phyloP scores from a whole-genome alignment of 2,797 vertebrate genomes.

The Lophotriccus pileatus region DNA sequence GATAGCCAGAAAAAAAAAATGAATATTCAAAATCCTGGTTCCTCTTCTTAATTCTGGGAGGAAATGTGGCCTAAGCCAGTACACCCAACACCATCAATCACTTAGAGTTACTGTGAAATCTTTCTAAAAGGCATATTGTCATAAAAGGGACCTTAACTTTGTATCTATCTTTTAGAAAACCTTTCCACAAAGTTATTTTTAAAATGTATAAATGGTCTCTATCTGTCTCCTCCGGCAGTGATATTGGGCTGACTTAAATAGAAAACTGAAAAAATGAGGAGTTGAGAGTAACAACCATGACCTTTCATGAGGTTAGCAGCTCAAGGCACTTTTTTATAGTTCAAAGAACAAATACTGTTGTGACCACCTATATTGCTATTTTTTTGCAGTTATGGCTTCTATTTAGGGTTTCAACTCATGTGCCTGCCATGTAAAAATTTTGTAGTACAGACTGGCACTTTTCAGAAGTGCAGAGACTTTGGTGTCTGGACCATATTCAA shows the following conservation, averaged over 20 bases:
- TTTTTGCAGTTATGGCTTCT: neutral
- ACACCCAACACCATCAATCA: slow-evolving; percentile 6
- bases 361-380: neutral
- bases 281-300: neutral
- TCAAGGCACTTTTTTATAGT: neutral
- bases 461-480: neutral
- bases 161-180: neutral
- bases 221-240: neutral
- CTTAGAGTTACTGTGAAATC: neutral
- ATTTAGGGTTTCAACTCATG: neutral
- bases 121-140: neutral
- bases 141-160: neutral
- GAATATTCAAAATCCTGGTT: slow-evolving; percentile 35
- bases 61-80: slow-evolving; percentile 6
- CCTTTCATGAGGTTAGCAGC: neutral
- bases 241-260: neutral
- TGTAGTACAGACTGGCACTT: neutral
- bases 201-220: neutral
- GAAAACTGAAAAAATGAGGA: neutral
- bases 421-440: neutral
- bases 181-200: neutral
- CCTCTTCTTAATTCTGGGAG: slow-evolving; percentile 4
- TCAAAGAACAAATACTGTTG: neutral
- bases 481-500: neutral
- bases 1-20: slow-evolving; percentile 52